A percentile compares a stretch with the other conserved stretches of the same genome.
These are phyloP conservation scores for Scaptodrosophila latifasciaeformis DNA, from an alignment of 2,888 invertebrate genomes.

Conservation along the genomic window DNA sequence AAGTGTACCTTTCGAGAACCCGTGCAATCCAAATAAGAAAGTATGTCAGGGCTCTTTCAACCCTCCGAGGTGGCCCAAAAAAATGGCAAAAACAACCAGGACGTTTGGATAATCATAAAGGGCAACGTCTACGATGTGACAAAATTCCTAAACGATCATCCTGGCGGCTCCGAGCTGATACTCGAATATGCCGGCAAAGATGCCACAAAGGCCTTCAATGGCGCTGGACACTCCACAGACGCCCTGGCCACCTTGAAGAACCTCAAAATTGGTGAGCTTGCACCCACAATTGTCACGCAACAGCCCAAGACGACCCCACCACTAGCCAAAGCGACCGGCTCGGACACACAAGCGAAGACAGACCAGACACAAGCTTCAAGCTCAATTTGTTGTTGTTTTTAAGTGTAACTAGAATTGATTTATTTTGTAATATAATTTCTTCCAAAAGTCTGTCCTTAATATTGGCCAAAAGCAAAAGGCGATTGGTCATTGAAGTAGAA, in stretches of 20 bases:
- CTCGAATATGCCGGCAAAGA: slow-evolving; percentile 82
- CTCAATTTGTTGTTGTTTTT: slow-evolving; percentile 32
- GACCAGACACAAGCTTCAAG: neutral
- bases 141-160: slow-evolving; percentile 80
- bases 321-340: neutral
- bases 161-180: slow-evolving; percentile 81
- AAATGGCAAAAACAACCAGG: slow-evolving; percentile 78
- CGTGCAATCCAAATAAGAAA: too few relatives aligned
- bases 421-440: neutral
- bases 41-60: too few relatives aligned
- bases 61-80: slow-evolving; percentile 78
- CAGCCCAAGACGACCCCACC: slow-evolving; percentile 4
- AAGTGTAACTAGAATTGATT: neutral
- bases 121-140: slow-evolving; percentile 83
- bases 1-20: too few relatives aligned
- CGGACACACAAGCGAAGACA: neutral
- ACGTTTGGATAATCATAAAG: slow-evolving; percentile 80
- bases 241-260: slow-evolving; percentile 78
- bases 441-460: neutral
- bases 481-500: too few relatives aligned
- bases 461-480: neutral
- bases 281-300: neutral
- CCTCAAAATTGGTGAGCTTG: slow-evolving; percentile 81
- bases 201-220: slow-evolving; percentile 80
- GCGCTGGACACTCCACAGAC: slow-evolving; percentile 82